Conservation (phyloP, 2,797 vertebrate genomes). For the Spinibarbus caldwelli region DNA sequence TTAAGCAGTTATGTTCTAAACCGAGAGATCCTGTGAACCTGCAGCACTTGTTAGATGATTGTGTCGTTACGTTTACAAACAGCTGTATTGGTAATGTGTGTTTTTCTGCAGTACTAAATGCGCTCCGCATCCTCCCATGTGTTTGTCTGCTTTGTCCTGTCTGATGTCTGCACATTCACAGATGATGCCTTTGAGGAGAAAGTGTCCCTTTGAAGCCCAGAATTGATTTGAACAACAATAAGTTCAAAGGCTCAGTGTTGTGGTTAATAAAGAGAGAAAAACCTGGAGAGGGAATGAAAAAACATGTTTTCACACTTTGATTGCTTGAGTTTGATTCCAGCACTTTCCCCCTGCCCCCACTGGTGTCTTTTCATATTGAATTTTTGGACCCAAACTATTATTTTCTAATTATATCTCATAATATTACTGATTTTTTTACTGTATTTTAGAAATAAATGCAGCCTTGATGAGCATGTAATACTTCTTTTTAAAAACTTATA, state of each 20-base stretch:
- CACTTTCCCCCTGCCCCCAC: background rate
- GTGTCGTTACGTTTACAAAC: background rate
- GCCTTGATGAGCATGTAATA: no score
- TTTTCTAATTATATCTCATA: no score
- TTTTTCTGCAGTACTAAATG: background rate
- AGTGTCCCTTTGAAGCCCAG: constrained; percentile 11
- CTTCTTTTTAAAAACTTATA: no score
- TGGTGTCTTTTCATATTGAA: background rate
- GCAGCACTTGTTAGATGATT: background rate
- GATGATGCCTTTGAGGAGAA: constrained; percentile 20
- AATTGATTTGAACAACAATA: constrained; percentile 9
- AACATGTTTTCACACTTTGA: background rate
- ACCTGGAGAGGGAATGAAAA: background rate
- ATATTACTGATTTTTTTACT: no score
- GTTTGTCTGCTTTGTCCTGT: constrained; percentile 10
- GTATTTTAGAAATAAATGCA: no score
- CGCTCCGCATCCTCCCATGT: constrained; percentile 4
- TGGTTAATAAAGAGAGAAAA: constrained; percentile 12
- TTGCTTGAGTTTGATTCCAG: background rate
- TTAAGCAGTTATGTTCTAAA: background rate
- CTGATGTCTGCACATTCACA: constrained; percentile 30
- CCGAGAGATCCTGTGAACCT: background rate
- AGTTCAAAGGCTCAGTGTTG: constrained; percentile 3
- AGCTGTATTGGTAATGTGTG: background rate
- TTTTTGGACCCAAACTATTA: background rate